phyloP scores from a whole-genome alignment of 2,888 invertebrate genomes.

The Icerya purchasi region DNA sequence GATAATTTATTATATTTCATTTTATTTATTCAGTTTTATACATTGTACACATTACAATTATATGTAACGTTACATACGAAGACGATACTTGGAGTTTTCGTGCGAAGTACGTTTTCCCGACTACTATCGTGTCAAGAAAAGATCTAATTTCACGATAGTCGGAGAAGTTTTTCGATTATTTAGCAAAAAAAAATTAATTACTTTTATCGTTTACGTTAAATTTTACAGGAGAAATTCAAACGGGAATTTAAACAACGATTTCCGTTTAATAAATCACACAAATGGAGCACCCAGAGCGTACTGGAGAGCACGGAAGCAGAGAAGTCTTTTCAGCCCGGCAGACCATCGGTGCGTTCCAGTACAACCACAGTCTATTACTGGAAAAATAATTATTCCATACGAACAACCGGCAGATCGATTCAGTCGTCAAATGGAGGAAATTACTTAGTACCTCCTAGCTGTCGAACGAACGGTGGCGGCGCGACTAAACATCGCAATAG shows the following conservation, averaged over 20 bases:
- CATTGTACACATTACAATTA: too few relatives aligned
- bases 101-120: too few relatives aligned
- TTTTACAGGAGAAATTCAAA: conserved; percentile 22
- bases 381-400: conserved; percentile 16
- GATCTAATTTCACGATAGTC: too few relatives aligned
- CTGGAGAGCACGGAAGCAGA: conserved; percentile 15
- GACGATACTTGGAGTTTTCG: too few relatives aligned
- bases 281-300: conserved; percentile 15
- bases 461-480: not conserved
- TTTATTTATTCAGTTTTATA: too few relatives aligned
- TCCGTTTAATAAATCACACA: conserved; percentile 17
- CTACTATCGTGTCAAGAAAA: too few relatives aligned
- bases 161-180: too few relatives aligned
- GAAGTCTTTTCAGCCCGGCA: conserved; percentile 15
- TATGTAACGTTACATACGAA: too few relatives aligned
- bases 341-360: conserved; percentile 14
- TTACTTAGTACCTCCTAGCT: not conserved
- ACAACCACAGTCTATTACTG: conserved; percentile 18
- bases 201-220: too few relatives aligned
- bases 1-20: too few relatives aligned
- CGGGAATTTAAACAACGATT: conserved; percentile 21
- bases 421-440: conserved; percentile 10
- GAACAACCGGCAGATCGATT: conserved; percentile 11
- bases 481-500: not conserved
- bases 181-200: too few relatives aligned